Evolutionary conservation across 2,888 invertebrate genomes (phyloP).

Genomic region (Branchellion lobata): DNA sequence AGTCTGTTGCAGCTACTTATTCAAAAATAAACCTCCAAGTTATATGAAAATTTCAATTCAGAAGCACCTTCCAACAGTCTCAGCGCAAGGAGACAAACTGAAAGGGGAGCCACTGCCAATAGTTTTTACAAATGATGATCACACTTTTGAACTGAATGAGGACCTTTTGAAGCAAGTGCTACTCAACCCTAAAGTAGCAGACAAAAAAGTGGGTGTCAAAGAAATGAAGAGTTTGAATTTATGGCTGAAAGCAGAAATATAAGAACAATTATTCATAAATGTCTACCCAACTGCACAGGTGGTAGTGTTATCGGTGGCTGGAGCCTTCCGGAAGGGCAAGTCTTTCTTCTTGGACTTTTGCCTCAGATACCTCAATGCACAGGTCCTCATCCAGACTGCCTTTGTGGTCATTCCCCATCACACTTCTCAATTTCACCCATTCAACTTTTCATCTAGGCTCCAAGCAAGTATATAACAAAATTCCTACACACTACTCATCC

Average conservation of each 20-base stretch:
- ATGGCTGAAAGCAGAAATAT: too few relatives aligned
- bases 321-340: slow-evolving; percentile 96
- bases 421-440: too few relatives aligned
- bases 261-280: too few relatives aligned
- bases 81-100: slow-evolving; percentile 16
- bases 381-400: slow-evolving; percentile 64
- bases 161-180: slow-evolving; percentile 64
- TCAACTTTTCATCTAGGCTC: too few relatives aligned
- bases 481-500: background rate
- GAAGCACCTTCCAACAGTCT: too few relatives aligned
- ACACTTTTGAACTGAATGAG: slow-evolving; percentile 79
- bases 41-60: too few relatives aligned
- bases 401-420: too few relatives aligned
- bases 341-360: slow-evolving; percentile 96
- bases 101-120: slow-evolving; percentile 71
- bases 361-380: slow-evolving; percentile 83
- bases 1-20: too few relatives aligned
- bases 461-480: background rate
- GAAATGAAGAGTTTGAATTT: too few relatives aligned
- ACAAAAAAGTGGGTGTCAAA: slow-evolving; percentile 72
- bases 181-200: slow-evolving; percentile 55
- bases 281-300: too few relatives aligned
- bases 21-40: too few relatives aligned
- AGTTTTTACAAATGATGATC: slow-evolving; percentile 74
- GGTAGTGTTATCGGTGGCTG: slow-evolving; percentile 91